A percentile compares a stretch with the other conserved stretches of the same genome.
These are phyloP conservation scores for Eulimnadia texana DNA, from an alignment of 1,140 invertebrate species.

Conservation along the genomic window DNA sequence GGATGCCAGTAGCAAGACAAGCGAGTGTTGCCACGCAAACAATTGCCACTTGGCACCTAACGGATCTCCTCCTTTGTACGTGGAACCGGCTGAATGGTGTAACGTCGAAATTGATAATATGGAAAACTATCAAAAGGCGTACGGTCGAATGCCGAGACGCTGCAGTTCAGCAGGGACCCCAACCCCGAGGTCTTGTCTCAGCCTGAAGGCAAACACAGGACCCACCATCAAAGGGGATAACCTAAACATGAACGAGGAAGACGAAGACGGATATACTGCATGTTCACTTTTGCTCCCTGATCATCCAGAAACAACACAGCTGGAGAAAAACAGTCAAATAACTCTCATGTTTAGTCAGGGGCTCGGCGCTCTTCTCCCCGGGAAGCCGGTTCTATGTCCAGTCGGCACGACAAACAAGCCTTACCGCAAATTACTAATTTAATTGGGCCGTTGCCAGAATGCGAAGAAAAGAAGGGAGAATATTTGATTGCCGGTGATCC, in stretches of 20 bases:
- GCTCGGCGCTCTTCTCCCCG: background rate
- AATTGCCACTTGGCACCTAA: background rate
- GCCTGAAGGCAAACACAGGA: too few relatives aligned
- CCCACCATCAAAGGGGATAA: background rate
- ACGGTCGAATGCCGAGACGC: conserved; percentile 17
- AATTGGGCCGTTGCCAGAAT: background rate
- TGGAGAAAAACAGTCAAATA: too few relatives aligned
- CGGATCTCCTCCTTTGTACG: too few relatives aligned
- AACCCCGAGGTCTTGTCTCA: too few relatives aligned
- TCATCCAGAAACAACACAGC: background rate
- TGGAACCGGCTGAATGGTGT: conserved; percentile 18
- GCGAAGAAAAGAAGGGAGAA: background rate
- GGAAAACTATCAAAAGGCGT: conserved; percentile 24
- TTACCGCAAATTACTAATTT: background rate
- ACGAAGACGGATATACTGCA: conserved; percentile 7
- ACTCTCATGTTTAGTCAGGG: too few relatives aligned
- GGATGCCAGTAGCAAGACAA: background rate
- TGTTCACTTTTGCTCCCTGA: background rate
- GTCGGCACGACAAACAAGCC: background rate
- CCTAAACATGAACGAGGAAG: conserved; percentile 2
- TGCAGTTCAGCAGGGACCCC: conserved; percentile 4
- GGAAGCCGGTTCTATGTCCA: background rate
- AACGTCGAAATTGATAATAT: conserved; percentile 22
- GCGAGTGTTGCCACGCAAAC: too few relatives aligned
- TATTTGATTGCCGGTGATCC: background rate